phyloP scores from a whole-genome alignment of 2,113 vertebrate species.

The Apeltes quadracus region DNA sequence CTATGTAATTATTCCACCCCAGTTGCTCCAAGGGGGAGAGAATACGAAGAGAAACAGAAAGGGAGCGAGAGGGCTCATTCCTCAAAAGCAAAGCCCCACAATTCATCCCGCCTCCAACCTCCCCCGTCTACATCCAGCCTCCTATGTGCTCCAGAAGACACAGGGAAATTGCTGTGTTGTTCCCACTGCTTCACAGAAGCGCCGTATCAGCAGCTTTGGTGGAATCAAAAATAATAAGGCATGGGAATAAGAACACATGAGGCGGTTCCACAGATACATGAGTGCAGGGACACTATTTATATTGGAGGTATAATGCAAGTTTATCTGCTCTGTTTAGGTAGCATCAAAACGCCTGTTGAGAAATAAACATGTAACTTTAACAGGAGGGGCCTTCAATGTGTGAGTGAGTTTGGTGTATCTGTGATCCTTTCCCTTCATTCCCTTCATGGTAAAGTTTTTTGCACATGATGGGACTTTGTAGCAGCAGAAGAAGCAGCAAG shows the following conservation, averaged over 20 bases:
- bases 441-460: neutral
- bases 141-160: conserved; percentile 21
- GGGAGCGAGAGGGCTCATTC: conserved; percentile 32
- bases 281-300: neutral
- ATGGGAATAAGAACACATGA: conserved; percentile 28
- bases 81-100: conserved; percentile 44
- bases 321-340: neutral
- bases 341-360: neutral
- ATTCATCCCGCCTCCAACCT: neutral
- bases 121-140: neutral
- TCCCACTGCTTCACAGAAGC: conserved; percentile 15
- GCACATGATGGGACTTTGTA: neutral
- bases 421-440: neutral
- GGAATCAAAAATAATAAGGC: conserved; percentile 6
- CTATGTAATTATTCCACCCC: conserved; percentile 48
- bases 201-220: conserved; percentile 42
- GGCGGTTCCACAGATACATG: neutral
- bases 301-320: neutral
- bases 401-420: neutral
- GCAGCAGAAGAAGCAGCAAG: neutral
- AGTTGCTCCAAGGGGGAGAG: conserved; percentile 26
- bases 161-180: conserved; percentile 33
- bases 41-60: neutral
- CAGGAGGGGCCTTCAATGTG: neutral
- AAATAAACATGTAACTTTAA: neutral